Base-by-base conservation (phyloP, 2,797 vertebrate genomes). In the Acanthopagrus latus region DNA sequence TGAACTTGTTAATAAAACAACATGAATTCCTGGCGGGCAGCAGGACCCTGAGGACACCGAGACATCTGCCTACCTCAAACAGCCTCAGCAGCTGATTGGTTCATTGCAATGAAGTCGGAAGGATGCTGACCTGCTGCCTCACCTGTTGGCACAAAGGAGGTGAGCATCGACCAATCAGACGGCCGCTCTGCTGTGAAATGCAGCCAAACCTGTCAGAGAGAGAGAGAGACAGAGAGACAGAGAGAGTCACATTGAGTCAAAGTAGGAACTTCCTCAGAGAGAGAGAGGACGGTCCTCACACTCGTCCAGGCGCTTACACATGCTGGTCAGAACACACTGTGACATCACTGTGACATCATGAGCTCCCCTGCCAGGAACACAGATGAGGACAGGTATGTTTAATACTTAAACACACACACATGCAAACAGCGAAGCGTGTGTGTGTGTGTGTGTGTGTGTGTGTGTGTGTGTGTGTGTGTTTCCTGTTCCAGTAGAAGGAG, bases 311-410 rank as follows among this genome's bases (percentile, higher is more conserved):
- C 2, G 59, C 44, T 76, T 74, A 76, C 60, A 77, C 80, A 74
- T 64, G 60, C 73, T 72, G 83, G 71, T 86, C 89, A 80, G 80
- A 77, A 52, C n/a, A 78, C 58, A 5, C 62, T 1, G 78, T 76
- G 83, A 83, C 80, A 87, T 90, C 86, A 88, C 54, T 3, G 82
- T 87, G 87, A 89, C 85, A 90, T 82, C 88, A 93, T 94, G 92
- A 93, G 87, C 65, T 71, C 80, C 66, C 63, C 80, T 44, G 8
- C 73, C 2, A 73, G 81, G 12, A 67, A 63, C 67, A 78, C 58
- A 17, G 73, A 88, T 52, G 69, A 76, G 55, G 64, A 91, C 74
- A 86, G 91, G 93, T 94, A 82, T 0, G 66, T 64, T 65, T 54
- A 57, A 64, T 16, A 33, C 38, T 67, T 27, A 33, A 33, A 33